A percentile compares a stretch with the other conserved stretches of the same genome.
These are phyloP conservation scores for Pseudoatta argentina DNA, from an alignment of 1,140 invertebrate species.

Conservation along the genomic window DNA sequence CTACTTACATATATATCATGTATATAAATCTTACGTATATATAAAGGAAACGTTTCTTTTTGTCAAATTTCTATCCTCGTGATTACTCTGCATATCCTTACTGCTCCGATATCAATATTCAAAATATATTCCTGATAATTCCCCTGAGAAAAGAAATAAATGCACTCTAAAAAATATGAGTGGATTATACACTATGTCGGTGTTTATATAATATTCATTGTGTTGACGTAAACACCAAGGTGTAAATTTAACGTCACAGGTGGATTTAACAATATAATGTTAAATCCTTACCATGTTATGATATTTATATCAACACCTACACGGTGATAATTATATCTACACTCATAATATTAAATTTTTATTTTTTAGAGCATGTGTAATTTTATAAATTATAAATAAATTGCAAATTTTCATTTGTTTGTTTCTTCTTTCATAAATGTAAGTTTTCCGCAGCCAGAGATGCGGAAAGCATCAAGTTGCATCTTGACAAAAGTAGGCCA, in stretches of 20 bases:
- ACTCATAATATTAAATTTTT: too few species aligned
- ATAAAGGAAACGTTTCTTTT: slow-evolving; percentile 54
- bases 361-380: background rate
- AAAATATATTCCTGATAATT: background rate
- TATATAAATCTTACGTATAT: slow-evolving; percentile 55
- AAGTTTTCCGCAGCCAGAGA: background rate
- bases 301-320: too few species aligned
- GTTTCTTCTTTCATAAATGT: background rate
- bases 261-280: too few species aligned
- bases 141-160: background rate
- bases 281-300: too few species aligned
- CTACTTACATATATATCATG: slow-evolving; percentile 56
- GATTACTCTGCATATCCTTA: background rate
- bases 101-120: slow-evolving; percentile 9
- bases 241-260: too few species aligned
- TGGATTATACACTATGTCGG: too few species aligned
- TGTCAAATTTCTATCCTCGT: slow-evolving; percentile 9
- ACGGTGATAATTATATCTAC: too few species aligned
- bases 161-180: background rate
- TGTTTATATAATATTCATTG: too few species aligned
- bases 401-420: background rate
- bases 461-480: background rate
- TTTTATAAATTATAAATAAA: background rate
- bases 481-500: slow-evolving; percentile 4
- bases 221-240: too few species aligned